Conservation (phyloP, 2,888 invertebrate genomes). For the Muschampia plurimacula region DNA sequence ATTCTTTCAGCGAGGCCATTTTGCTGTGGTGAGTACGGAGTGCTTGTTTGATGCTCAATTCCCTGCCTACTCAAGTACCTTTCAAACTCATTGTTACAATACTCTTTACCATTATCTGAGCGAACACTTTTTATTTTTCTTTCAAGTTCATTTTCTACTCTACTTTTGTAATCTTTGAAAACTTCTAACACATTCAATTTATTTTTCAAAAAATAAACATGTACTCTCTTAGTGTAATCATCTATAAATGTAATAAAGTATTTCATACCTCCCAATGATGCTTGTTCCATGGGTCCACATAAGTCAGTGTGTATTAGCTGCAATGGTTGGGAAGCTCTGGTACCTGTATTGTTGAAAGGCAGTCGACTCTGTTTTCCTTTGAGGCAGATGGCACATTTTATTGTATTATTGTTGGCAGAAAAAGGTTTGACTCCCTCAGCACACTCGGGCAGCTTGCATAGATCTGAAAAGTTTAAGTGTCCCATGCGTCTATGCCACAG, state of each 20-base stretch:
- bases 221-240: conserved; percentile 48
- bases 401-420: neutral
- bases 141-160: conserved; percentile 39
- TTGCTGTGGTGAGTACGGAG: conserved; percentile 53
- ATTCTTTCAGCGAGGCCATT: conserved; percentile 55
- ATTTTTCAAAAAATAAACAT: conserved; percentile 57
- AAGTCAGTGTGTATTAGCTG: conserved; percentile 53
- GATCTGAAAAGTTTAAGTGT: neutral
- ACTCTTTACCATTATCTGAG: conserved; percentile 38
- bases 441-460: neutral
- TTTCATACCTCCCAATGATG: conserved; percentile 55
- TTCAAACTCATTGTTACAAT: conserved; percentile 38
- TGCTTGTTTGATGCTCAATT: conserved; percentile 49
- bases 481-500: conserved; percentile 1
- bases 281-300: conserved; percentile 59
- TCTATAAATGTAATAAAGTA: conserved; percentile 63
- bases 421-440: neutral
- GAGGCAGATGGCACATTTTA: neutral
- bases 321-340: neutral
- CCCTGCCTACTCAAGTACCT: conserved; percentile 40
- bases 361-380: neutral
- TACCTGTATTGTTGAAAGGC: neutral
- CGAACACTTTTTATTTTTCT: conserved; percentile 36
- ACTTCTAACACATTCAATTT: conserved; percentile 39
- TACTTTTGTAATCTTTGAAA: conserved; percentile 37